A percentile compares a stretch with the other conserved stretches of the same genome.
These are phyloP conservation scores for Montipora capricornis DNA, from an alignment of 64 coral and sea anemone genomes.

Conservation along the genomic window DNA sequence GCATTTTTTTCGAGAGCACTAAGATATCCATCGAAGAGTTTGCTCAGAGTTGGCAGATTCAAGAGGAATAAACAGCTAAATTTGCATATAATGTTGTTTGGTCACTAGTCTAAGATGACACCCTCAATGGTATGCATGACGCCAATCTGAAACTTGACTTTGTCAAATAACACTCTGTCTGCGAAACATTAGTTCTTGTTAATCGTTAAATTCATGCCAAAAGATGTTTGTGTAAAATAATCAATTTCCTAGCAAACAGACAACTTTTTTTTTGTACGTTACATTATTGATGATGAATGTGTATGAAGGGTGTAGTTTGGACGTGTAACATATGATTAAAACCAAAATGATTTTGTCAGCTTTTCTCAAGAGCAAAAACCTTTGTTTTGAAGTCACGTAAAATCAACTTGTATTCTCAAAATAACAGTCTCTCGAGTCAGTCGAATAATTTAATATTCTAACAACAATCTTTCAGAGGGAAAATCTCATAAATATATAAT, in stretches of 20 bases:
- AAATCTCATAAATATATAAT: constrained; percentile 27
- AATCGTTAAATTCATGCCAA: neutral
- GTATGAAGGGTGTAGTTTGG: neutral
- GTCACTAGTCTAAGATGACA: neutral
- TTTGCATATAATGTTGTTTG: neutral
- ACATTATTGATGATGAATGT: neutral
- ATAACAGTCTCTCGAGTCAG: neutral
- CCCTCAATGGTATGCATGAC: neutral
- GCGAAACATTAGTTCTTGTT: neutral
- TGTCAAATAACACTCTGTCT: neutral
- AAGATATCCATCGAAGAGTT: neutral
- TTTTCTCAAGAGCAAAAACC: neutral
- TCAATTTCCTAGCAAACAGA: neutral
- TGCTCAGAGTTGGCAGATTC: too few relatives aligned
- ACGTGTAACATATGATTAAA: neutral
- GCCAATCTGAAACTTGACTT: neutral
- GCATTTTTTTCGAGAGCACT: neutral
- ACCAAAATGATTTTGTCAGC: neutral
- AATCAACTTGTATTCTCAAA: neutral
- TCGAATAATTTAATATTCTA: neutral
- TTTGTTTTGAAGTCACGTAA: neutral
- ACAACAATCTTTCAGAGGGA: neutral
- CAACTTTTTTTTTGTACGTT: neutral
- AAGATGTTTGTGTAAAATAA: neutral
- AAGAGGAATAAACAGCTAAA: neutral